Percentiles rank a stretch among this genome's conserved stretches.
Conservation (phyloP, 2,888 invertebrate species). For the Xestia sexstrigata region DNA sequence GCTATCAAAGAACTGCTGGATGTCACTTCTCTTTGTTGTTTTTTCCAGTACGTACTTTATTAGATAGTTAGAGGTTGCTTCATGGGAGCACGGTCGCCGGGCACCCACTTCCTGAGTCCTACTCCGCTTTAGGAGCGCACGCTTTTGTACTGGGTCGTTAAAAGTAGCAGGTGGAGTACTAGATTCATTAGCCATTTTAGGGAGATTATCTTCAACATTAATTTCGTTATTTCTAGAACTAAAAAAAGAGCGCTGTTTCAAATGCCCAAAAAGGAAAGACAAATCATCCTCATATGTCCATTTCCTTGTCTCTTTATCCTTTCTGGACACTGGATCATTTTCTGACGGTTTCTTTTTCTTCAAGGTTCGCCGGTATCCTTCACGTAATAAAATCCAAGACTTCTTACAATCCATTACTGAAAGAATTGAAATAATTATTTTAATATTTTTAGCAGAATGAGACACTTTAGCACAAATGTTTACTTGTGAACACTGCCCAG, state of each 20-base stretch:
- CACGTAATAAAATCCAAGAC: conserved; percentile 25
- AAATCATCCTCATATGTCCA: conserved; percentile 22
- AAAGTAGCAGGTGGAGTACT: too few relatives aligned
- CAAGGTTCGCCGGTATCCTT: conserved; percentile 13
- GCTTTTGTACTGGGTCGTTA: neutral
- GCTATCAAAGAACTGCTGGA: conserved; percentile 32
- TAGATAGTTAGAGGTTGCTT: conserved; percentile 1
- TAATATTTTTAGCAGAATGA: neutral
- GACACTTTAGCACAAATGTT: neutral
- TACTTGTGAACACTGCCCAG: neutral
- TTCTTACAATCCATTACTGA: conserved; percentile 24
- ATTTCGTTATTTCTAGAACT: neutral
- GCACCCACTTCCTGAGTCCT: neutral
- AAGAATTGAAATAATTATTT: neutral
- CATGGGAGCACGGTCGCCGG: neutral
- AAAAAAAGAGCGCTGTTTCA: neutral
- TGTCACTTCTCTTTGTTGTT: neutral
- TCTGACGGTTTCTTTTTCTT: neutral
- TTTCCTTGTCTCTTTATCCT: neutral
- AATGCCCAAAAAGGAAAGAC: conserved; percentile 1
- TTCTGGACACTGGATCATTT: neutral
- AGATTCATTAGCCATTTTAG: neutral
- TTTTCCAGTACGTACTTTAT: conserved; percentile 26
- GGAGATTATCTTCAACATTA: neutral
- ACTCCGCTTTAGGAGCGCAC: neutral